Base-by-base conservation (phyloP, 1,140 invertebrate genomes). In the Ceratina australensis region DNA sequence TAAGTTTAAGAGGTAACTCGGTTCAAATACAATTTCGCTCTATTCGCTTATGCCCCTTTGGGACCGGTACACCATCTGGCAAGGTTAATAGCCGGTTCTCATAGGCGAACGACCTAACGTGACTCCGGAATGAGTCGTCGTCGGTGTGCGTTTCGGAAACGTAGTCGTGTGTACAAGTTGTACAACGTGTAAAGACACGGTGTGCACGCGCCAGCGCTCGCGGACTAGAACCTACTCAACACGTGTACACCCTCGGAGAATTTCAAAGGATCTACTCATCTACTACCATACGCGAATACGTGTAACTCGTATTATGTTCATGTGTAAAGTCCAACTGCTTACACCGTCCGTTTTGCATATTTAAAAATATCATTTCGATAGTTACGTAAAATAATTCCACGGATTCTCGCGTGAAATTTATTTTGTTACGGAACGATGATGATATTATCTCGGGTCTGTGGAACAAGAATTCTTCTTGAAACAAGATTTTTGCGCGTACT, bases 241-340 rank as follows among this genome's bases (percentile, higher is more conserved):
- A 87, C 77, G 81, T 81, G 80, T 75, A 49, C 74, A 42, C 66
- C 78, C 76, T 83, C 71, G 10, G 81, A 71, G 84, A 80, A 54
- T 85, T 76, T 57, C 79, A 75, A 80, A 82, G 85, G 86, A 89
- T 83, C 85, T 81, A 81, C 81, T 76, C 71, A 79, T 77, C 68
- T 74, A 60, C 75, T 73, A 79, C 73, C 63, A 78, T 61, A 77
- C 74, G 68, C 74, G 68, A 54, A n/a, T 54, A 42, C 33, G 33
- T 42, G 33, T 42, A 42, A 42, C 10, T 42, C 5, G 5, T 42
- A 42, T 42, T 42, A 42, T 42, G 33, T 42, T 42, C 7, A 42
- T 42, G 33, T 42, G 33, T 10, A 42, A 42, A 42, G 33, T 42
- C 33, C 33, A 10, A 10, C 5, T 42, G 10, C 10, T 42, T 42